Conservation (phyloP, 2,888 invertebrate species). For the Hyppa rectilinea region DNA sequence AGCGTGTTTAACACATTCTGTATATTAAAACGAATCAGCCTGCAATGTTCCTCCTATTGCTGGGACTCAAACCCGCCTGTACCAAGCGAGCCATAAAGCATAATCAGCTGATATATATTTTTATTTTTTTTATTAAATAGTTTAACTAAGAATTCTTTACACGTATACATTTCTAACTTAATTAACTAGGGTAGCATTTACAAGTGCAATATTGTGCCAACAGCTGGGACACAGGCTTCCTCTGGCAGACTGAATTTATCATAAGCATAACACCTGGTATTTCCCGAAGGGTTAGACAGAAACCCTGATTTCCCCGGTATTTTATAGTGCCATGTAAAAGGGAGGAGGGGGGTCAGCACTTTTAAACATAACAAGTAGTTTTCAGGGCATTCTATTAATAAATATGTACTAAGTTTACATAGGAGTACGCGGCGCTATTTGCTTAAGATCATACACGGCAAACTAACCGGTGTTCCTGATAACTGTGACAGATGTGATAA, state of each 20-base stretch:
- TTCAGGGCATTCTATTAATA: slow-evolving; percentile 7
- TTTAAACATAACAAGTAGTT: not conserved
- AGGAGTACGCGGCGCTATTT: slow-evolving; percentile 52
- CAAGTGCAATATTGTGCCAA: too few relatives aligned
- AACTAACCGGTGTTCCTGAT: slow-evolving; percentile 47
- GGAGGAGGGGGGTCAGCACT: too few relatives aligned
- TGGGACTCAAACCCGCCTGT: not conserved
- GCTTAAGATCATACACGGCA: slow-evolving; percentile 52
- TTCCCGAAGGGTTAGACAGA: too few relatives aligned
- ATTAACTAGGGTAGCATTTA: too few relatives aligned
- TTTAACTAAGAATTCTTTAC: too few relatives aligned
- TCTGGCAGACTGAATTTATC: not conserved
- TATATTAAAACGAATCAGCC: not conserved
- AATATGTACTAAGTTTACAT: slow-evolving; percentile 3
- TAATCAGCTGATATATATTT: too few relatives aligned
- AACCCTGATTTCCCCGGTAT: too few relatives aligned
- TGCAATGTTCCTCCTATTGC: not conserved
- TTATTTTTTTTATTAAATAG: too few relatives aligned
- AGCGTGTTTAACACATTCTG: not conserved
- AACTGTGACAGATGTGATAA: slow-evolving; percentile 69
- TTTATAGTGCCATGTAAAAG: not conserved
- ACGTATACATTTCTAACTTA: too few relatives aligned
- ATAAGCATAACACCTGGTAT: not conserved
- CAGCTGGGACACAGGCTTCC: not conserved
- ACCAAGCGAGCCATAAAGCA: too few relatives aligned